Evolutionary conservation across 2,888 invertebrate genomes (phyloP).

Genomic region (Harpalus rubripes): DNA sequence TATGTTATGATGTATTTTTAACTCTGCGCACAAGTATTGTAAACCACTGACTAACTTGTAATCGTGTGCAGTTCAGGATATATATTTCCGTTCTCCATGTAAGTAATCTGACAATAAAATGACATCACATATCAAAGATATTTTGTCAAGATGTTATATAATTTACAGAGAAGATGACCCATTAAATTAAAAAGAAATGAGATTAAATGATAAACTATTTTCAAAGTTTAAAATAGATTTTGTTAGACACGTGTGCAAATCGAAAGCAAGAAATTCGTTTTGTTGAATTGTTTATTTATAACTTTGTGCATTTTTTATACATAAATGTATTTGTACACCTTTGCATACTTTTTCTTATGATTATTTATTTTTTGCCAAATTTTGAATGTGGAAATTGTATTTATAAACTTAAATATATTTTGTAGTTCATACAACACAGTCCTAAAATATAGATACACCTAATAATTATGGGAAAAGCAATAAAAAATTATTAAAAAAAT

Average conservation of each 20-base stretch:
- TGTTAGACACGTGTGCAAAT: background rate
- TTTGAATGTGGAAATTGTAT: too few relatives aligned
- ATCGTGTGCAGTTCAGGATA: background rate
- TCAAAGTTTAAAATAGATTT: background rate
- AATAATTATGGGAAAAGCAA: too few relatives aligned
- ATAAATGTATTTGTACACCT: too few relatives aligned
- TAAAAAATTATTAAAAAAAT: too few relatives aligned
- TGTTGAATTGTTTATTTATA: background rate
- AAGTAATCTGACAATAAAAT: background rate
- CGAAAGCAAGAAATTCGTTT: background rate
- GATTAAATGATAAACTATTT: background rate
- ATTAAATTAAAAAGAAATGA: background rate
- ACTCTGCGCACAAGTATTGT: background rate
- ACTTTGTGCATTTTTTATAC: background rate
- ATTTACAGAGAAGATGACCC: background rate
- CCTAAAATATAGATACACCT: too few relatives aligned
- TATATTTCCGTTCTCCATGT: background rate
- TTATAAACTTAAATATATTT: background rate
- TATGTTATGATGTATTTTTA: background rate
- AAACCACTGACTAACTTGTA: background rate
- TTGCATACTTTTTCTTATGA: too few relatives aligned
- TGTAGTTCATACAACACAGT: background rate
- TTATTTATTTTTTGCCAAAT: too few relatives aligned
- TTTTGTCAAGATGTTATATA: background rate
- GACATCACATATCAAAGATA: background rate